Evolutionary conservation across 2,797 vertebrate genomes (phyloP).

Genomic region (Paramormyrops hopkinsi): DNA sequence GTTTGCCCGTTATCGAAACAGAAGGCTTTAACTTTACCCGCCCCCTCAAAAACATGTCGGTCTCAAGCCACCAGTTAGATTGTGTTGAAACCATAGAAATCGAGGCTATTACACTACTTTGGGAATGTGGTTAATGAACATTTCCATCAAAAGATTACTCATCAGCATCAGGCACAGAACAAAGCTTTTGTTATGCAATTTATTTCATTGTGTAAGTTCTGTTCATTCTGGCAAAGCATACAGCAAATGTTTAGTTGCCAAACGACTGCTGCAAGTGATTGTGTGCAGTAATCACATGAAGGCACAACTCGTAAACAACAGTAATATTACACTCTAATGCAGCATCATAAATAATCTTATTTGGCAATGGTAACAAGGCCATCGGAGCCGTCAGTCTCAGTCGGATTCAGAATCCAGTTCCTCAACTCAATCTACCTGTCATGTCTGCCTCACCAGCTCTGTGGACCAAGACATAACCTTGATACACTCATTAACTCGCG

Average conservation of each 20-base stretch:
- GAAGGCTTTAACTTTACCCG: not conserved
- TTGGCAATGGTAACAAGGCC: not conserved
- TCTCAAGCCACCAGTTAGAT: not conserved
- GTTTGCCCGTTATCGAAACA: not conserved
- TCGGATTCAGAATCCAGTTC: not conserved
- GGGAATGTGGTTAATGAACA: not conserved
- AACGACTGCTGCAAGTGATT: not conserved
- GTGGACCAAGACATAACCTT: not conserved
- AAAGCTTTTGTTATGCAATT: not conserved
- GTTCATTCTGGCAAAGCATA: conserved; percentile 1
- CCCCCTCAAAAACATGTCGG: not conserved
- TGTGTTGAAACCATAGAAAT: not conserved
- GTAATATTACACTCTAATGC: not conserved
- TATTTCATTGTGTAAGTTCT: not conserved
- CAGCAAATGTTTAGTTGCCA: not conserved
- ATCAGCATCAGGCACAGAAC: not conserved
- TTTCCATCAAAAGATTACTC: not conserved
- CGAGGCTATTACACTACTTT: not conserved
- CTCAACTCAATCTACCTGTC: not conserved
- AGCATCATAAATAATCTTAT: not conserved
- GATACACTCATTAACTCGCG: not conserved
- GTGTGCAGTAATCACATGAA: not conserved
- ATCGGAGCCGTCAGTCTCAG: not conserved
- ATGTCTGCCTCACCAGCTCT: not conserved
- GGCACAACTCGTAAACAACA: not conserved